Evolutionary conservation across 2,113 vertebrate genomes (phyloP), one percentile per base, ranked within the genome.

Genomic region (Daboia siamensis): DNA sequence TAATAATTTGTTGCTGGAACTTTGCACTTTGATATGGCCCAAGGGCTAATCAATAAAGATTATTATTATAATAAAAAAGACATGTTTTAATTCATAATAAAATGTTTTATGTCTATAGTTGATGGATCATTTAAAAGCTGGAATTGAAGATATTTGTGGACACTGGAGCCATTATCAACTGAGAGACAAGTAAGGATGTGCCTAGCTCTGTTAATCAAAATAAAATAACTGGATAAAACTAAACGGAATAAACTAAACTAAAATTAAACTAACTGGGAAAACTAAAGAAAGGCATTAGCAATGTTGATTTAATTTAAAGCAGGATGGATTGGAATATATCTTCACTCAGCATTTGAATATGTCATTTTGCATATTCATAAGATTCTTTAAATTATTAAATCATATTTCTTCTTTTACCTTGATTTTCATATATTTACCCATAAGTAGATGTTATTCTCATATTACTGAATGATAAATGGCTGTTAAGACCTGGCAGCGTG

Each of bases 121-220:
- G 92, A 99, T 99, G 98, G 99, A 99, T 94, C 99, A 99, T 92
- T 97, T 98, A 59, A 97, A 99, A 44, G 98, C 98, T 87, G 99
- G 99, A 56, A 96, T 99, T 91, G 98, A 99, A 96, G 99, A 99
- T 94, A 97, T 99, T 44, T 99, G 99, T 97, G 99, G 99, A 87
- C 99, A 99, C 10, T 99, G 99, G 99, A 98, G 98, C 95, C 99
- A 99, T 96, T 98, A 98, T 95, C 98, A 99, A 96, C 98, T 99
- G 97, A 98, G 98, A 98, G 98, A 99, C 97, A 99, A 99, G 99
- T 99, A 98, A 98, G 97, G 54, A 29, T 10, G 44, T 91, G 88
- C 48, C 56, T 89, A 33, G 29, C 3, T 93, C 17, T 88, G 20
- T 56, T 23, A 94, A 44, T 48, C 94, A 54, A 54, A 94, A 94